phyloP scores from a whole-genome alignment of 92 coral and sea anemone genomes.

The Porites lobata region DNA sequence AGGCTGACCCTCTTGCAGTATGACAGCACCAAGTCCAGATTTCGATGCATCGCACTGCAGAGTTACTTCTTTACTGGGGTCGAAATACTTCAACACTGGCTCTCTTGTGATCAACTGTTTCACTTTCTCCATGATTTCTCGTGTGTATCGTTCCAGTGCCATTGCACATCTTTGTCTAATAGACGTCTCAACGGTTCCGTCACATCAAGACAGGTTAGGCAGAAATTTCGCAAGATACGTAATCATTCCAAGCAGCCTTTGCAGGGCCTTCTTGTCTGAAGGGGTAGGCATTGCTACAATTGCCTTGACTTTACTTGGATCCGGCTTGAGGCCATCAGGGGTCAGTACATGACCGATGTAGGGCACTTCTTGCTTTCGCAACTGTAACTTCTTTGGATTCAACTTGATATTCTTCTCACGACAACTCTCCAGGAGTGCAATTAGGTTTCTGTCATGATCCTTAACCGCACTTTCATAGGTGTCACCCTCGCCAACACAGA shows the following conservation, averaged over 20 bases:
- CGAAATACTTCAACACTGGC: constrained; percentile 29
- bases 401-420: constrained; percentile 22
- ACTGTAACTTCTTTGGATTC: constrained; percentile 26
- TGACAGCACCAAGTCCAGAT: constrained; percentile 19
- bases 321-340: constrained; percentile 39
- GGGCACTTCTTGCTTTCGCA: constrained; percentile 25
- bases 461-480: constrained; percentile 21
- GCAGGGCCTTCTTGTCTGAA: constrained; percentile 28
- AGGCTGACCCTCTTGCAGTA: constrained; percentile 19
- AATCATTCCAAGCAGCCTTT: constrained; percentile 38
- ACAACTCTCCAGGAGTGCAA: constrained; percentile 28
- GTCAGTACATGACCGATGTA: constrained; percentile 59
- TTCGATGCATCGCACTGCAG: constrained; percentile 27
- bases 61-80: constrained; percentile 6
- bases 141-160: constrained; percentile 18
- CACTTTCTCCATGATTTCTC: background rate
- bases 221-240: constrained; percentile 42
- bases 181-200: constrained; percentile 38
- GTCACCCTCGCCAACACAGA: constrained; percentile 19
- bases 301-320: constrained; percentile 48
- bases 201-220: constrained; percentile 36
- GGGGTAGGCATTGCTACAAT: constrained; percentile 37
- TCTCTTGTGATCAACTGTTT: constrained; percentile 5
- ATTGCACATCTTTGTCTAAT: background rate
- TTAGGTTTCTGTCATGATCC: constrained; percentile 22